phyloP scores from a whole-genome alignment of 2,797 vertebrate genomes.

The Propithecus perrieri region DNA sequence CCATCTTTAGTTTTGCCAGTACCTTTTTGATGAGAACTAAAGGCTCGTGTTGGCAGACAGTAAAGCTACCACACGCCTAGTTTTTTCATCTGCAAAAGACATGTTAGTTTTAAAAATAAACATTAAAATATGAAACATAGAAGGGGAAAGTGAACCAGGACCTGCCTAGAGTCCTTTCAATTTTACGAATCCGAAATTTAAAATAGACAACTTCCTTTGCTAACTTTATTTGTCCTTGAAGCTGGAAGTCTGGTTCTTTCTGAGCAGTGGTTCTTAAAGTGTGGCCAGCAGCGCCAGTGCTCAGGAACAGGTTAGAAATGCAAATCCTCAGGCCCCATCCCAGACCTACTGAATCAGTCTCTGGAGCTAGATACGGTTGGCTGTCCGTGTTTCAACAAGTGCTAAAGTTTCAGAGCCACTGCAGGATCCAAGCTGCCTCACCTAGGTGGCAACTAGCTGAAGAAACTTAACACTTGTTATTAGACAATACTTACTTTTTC shows the following conservation, averaged over 20 bases:
- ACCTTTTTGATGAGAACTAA: not conserved
- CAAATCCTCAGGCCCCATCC: not conserved
- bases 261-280: not conserved
- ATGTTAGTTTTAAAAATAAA: not conserved
- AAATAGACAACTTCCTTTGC: not conserved
- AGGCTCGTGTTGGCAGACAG: not conserved
- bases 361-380: not conserved
- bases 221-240: not conserved
- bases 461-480: not conserved
- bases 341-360: not conserved
- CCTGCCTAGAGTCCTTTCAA: not conserved
- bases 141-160: not conserved
- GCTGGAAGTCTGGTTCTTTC: not conserved
- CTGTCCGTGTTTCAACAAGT: not conserved
- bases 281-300: not conserved
- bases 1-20: not conserved
- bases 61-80: not conserved
- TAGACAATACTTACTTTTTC: not conserved
- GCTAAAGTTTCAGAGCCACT: not conserved
- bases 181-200: not conserved
- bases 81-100: not conserved
- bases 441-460: not conserved
- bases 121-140: not conserved
- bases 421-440: not conserved
- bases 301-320: not conserved